Conservation (phyloP, 2,113 vertebrate species). For the Takifugu bimaculatus region DNA sequence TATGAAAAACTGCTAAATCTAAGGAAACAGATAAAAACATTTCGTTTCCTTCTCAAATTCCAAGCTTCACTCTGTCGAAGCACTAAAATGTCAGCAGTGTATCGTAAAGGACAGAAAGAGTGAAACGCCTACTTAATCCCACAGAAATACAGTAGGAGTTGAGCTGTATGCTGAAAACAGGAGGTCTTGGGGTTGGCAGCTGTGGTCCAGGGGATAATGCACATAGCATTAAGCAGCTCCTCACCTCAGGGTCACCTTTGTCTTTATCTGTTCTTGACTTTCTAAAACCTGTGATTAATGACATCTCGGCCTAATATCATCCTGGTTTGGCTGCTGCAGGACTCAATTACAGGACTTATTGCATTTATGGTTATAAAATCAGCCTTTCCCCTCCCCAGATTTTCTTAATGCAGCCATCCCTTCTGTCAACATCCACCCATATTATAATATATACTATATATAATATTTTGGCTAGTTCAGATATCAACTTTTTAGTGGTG, state of each 20-base stretch:
- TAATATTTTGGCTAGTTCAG: not conserved
- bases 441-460: not conserved
- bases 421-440: not conserved
- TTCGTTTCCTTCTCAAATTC: conserved; percentile 9
- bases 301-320: conserved; percentile 24
- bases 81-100: too few relatives aligned
- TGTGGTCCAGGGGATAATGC: not conserved
- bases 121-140: too few relatives aligned
- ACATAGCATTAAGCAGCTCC: conserved; percentile 30
- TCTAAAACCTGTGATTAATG: conserved; percentile 48
- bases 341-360: conserved; percentile 19
- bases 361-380: conserved; percentile 27
- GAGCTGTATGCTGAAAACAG: not conserved
- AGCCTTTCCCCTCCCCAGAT: conserved; percentile 1
- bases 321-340: conserved; percentile 27
- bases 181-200: not conserved
- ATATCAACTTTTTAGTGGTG: not conserved
- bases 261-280: conserved; percentile 33
- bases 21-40: too few relatives aligned
- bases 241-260: conserved; percentile 31
- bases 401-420: not conserved
- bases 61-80: too few relatives aligned
- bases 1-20: conserved; percentile 5
- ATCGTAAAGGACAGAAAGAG: too few relatives aligned
- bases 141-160: not conserved